Percentiles rank a stretch among this genome's conserved stretches.
phyloP scores from a whole-genome alignment of 30 jellyfish, hydroid and myxozoan genomes.

The Nemopilema nomurai region DNA sequence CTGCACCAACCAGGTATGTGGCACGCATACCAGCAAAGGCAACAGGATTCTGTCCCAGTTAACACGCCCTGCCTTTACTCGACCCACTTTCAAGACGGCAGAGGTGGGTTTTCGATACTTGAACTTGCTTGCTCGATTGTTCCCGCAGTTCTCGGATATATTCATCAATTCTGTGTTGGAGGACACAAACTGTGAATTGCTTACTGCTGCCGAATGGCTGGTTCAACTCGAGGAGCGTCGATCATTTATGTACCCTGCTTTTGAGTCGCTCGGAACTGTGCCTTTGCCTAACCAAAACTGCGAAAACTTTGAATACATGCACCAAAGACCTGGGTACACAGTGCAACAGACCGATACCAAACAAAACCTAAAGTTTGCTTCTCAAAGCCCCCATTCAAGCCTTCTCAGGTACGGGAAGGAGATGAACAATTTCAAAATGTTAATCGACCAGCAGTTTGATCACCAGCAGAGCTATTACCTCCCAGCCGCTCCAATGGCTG shows the following conservation, averaged over 20 bases:
- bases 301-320: slow-evolving; percentile 17
- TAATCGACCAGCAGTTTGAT: neutral
- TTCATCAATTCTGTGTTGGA: slow-evolving; percentile 64
- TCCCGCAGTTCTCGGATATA: slow-evolving; percentile 65
- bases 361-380: neutral
- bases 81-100: slow-evolving; percentile 43
- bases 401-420: neutral
- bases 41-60: slow-evolving; percentile 17
- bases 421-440: neutral
- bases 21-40: slow-evolving; percentile 28
- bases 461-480: neutral
- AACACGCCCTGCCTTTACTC: slow-evolving; percentile 1
- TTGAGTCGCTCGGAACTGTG: slow-evolving; percentile 40
- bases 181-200: slow-evolving; percentile 55
- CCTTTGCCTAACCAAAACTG: slow-evolving; percentile 31
- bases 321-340: slow-evolving; percentile 1
- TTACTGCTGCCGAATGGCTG: slow-evolving; percentile 73
- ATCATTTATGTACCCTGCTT: slow-evolving; percentile 62
- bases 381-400: neutral
- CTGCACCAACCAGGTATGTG: neutral
- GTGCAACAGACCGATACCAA: slow-evolving; percentile 2
- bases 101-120: slow-evolving; percentile 40
- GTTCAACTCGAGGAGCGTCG: slow-evolving; percentile 67
- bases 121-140: slow-evolving; percentile 37
- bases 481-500: neutral